Evolutionary conservation across 1,140 invertebrate genomes (phyloP), one percentile per base, ranked within the genome.

Genomic region (Trichoplusia ni): DNA sequence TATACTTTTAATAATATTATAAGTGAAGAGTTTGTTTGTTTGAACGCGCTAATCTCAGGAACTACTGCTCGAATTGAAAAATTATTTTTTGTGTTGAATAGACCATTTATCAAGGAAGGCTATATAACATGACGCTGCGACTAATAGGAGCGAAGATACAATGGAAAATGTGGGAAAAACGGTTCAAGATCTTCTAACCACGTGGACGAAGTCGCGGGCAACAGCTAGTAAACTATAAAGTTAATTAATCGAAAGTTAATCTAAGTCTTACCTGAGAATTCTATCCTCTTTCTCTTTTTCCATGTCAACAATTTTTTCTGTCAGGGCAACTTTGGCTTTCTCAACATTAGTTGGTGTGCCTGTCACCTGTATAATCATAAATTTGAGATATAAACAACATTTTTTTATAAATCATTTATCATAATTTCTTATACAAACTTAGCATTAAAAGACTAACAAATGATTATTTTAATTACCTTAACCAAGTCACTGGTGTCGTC

Each of bases 241-340:
- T 21, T 44, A n/a, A 44, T 16, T 27, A 18, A 14, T 13, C 11
- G 13, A n/a, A 33, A 64, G 58, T 40, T 51, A 21, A 37, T 23
- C 8, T 38, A n/a, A 33, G 16, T 25, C 63, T 54, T 77, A 86
- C 82, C 83, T 86, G 21, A 89, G 74, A 64, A 81, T 9, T 77
- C 96, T 94, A 72, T 98, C 97, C 83, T 97, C 94, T 71, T 95
- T 95, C 78, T 98, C 96, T 40, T 93, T 94, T 80, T 99, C 97
- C 67, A 97, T 92, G 42, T 97, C 93, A 47, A 93, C 93, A 40
- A 97, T 95, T 77, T 94, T 95, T 59, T 97, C 95, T 40, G 94
- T 86, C 23, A 99, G 92, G 27, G 96, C 97, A 77, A 93, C 92
- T 82, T 96, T 95, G 1, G 98, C 98, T 61, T 94, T 92, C 81